These are phyloP conservation scores for Pleuronectes platessa DNA, from an alignment of 2,113 vertebrate species.

Conservation along the genomic window DNA sequence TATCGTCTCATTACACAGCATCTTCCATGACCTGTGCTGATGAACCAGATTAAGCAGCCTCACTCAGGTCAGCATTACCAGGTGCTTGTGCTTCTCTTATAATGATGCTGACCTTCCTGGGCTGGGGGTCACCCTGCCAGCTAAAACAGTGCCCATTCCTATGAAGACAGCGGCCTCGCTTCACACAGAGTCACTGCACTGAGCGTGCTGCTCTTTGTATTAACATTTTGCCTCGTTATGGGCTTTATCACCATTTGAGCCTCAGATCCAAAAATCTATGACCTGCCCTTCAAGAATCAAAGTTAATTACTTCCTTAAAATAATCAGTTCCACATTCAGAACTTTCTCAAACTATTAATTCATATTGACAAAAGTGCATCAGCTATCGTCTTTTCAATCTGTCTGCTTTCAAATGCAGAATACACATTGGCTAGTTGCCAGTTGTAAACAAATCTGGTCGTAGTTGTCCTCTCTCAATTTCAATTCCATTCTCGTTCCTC, in stretches of 20 bases:
- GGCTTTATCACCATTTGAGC: conserved; percentile 41
- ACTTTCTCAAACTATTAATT: conserved; percentile 6
- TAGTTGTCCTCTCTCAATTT: too few species aligned
- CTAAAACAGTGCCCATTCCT: neutral
- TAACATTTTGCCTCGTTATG: conserved; percentile 22
- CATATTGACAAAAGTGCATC: too few species aligned
- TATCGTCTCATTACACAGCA: conserved; percentile 59
- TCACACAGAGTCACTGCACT: neutral
- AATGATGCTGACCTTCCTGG: conserved; percentile 44
- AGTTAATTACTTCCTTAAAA: conserved; percentile 43
- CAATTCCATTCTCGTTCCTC: too few species aligned
- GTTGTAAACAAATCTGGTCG: too few species aligned
- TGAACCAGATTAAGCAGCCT: conserved; percentile 68
- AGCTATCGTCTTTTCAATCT: too few species aligned
- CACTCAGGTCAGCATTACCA: conserved; percentile 42
- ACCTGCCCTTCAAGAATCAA: conserved; percentile 26
- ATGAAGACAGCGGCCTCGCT: neutral
- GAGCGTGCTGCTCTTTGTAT: conserved; percentile 29
- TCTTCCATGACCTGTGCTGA: conserved; percentile 60
- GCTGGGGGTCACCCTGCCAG: conserved; percentile 15
- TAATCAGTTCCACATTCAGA: conserved; percentile 14
- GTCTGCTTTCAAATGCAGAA: too few species aligned
- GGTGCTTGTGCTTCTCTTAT: conserved; percentile 35
- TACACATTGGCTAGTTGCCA: too few species aligned
- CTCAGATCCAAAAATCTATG: conserved; percentile 31